Percentiles rank a stretch among this genome's conserved stretches.
Evolutionary conservation across 2,797 vertebrate genomes (phyloP).

Genomic region (Muraenolepis orangiensis): DNA sequence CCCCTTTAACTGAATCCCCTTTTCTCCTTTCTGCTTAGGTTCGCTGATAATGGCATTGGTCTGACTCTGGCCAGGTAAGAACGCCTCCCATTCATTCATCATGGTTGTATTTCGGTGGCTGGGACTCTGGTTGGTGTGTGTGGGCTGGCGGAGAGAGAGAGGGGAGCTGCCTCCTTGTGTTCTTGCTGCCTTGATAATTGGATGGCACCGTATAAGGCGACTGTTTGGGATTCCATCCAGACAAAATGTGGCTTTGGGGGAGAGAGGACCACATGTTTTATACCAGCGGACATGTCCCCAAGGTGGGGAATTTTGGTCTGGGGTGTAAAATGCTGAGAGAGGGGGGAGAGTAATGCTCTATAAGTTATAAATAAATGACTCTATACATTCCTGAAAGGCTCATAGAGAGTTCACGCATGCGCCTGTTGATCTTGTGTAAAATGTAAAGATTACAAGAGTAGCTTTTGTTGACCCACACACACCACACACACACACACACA

Average conservation of each 20-base stretch:
- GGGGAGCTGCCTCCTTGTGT: too few species aligned
- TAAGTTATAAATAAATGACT: too few species aligned
- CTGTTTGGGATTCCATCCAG: conserved; percentile 38
- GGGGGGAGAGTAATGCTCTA: too few species aligned
- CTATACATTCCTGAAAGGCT: not conserved
- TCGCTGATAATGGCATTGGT: conserved; percentile 95
- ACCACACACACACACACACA: not conserved
- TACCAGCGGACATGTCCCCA: conserved; percentile 22
- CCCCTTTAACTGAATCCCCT: not conserved
- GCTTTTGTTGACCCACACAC: not conserved
- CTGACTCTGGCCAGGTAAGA: conserved; percentile 92
- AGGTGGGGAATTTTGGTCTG: conserved; percentile 22
- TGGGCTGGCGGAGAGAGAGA: conserved; percentile 23
- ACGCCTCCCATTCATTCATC: conserved; percentile 12
- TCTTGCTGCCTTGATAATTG: conserved; percentile 60
- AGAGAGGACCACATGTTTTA: conserved; percentile 54
- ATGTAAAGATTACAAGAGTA: too few species aligned
- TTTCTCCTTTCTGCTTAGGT: conserved; percentile 70
- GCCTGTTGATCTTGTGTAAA: not conserved
- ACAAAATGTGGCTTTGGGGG: conserved; percentile 37
- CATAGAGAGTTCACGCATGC: not conserved
- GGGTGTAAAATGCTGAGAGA: not conserved
- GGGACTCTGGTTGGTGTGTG: conserved; percentile 35
- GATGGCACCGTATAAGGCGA: conserved; percentile 60
- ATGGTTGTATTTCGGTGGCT: conserved; percentile 27